Conservation (phyloP, 1,140 invertebrate species). For the Asobara japonica region DNA sequence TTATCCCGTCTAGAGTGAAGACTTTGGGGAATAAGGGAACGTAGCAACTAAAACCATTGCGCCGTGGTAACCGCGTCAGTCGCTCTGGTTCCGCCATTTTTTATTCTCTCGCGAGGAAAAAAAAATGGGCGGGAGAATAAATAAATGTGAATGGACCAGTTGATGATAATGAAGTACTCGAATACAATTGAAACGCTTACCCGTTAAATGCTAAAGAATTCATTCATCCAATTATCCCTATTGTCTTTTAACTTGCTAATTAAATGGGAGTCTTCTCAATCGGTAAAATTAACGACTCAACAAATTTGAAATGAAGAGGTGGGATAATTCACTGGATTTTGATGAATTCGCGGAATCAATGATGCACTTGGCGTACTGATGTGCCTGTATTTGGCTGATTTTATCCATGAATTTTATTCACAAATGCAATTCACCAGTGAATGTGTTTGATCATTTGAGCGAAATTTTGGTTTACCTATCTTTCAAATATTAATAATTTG, state of each 20-base stretch:
- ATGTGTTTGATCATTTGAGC: no score
- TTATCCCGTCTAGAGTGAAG: constrained; percentile 37
- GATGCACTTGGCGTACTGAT: neutral
- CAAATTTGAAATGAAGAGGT: neutral
- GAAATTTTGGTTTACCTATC: no score
- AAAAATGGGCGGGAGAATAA: neutral
- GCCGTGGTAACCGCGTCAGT: neutral
- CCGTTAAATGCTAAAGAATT: neutral
- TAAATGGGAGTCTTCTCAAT: neutral
- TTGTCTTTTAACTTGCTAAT: neutral
- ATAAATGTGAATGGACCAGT: neutral
- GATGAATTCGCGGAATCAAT: neutral
- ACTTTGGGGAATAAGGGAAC: constrained; percentile 10
- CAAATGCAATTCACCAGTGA: no score
- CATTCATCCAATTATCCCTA: neutral
- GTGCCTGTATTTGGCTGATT: neutral
- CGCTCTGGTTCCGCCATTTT: neutral
- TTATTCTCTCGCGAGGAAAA: neutral
- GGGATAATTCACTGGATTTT: neutral
- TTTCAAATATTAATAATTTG: no score
- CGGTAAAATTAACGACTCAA: constrained; percentile 5
- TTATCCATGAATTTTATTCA: neutral
- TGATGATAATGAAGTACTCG: neutral
- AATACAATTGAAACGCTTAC: neutral
- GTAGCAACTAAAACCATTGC: constrained; percentile 25